A percentile compares a stretch with the other conserved stretches of the same genome.
Conservation (phyloP, 2,888 invertebrate genomes). For the Thyatira batis region DNA sequence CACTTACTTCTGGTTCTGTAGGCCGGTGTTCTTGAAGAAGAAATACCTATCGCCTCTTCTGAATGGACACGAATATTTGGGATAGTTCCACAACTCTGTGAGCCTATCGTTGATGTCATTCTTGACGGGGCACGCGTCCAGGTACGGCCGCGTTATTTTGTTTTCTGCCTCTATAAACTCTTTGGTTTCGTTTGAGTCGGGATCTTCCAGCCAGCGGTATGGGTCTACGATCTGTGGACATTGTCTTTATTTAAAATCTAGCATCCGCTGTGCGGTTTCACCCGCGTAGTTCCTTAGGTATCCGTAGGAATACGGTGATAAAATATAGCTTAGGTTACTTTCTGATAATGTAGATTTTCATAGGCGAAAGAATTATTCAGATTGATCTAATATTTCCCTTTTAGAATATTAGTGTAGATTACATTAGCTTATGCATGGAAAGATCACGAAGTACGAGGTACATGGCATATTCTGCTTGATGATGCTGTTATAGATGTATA, state of each 20-base stretch:
- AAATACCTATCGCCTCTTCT: slow-evolving; percentile 93
- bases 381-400: too few relatives aligned
- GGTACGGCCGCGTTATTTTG: slow-evolving; percentile 91
- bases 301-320: too few relatives aligned
- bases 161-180: slow-evolving; percentile 95
- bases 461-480: too few relatives aligned
- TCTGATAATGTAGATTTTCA: too few relatives aligned
- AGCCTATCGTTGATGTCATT: slow-evolving; percentile 89
- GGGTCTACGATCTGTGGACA: slow-evolving; percentile 89
- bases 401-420: too few relatives aligned
- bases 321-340: too few relatives aligned
- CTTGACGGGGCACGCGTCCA: slow-evolving; percentile 89
- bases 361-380: too few relatives aligned
- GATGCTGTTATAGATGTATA: too few relatives aligned
- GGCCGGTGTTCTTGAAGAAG: slow-evolving; percentile 95
- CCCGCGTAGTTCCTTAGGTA: too few relatives aligned
- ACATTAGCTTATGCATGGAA: too few relatives aligned
- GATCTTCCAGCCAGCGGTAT: slow-evolving; percentile 98
- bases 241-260: background rate
- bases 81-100: slow-evolving; percentile 96
- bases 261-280: too few relatives aligned
- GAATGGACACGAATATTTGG: slow-evolving; percentile 95
- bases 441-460: too few relatives aligned
- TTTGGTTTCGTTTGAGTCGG: slow-evolving; percentile 95
- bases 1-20: slow-evolving; percentile 96